Evolutionary conservation across 2,113 vertebrate genomes (phyloP).

Genomic region (Vidua chalybeata): DNA sequence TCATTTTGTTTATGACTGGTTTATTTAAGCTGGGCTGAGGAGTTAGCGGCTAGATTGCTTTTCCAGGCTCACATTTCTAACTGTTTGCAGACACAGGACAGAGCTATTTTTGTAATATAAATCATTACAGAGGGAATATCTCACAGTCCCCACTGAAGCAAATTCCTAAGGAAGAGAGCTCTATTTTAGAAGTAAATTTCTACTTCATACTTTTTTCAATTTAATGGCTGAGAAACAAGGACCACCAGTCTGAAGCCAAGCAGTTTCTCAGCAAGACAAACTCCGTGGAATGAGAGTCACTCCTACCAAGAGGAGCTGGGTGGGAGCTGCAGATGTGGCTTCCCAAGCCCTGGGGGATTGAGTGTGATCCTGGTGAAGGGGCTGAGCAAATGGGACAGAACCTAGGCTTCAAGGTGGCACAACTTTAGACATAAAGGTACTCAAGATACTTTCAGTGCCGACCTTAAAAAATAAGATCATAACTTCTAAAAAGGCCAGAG

Average conservation of each 20-base stretch:
- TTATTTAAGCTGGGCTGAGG: not conserved
- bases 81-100: not conserved
- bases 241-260: not conserved
- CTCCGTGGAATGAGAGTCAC: not conserved
- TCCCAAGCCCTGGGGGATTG: not conserved
- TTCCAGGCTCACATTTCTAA: constrained; percentile 17
- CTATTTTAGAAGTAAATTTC: constrained; percentile 15
- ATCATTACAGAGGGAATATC: constrained; percentile 17
- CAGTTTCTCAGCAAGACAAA: not conserved
- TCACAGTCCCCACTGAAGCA: not conserved
- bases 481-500: not conserved
- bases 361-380: accelerated
- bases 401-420: not conserved
- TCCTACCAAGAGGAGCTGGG: not conserved
- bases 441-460: not conserved
- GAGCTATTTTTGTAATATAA: constrained; percentile 41
- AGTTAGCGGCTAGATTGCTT: constrained; percentile 5
- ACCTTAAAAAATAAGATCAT: not conserved
- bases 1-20: not conserved
- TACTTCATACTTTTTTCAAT: not conserved
- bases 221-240: not conserved
- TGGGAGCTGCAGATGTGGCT: not conserved
- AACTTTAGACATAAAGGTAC: not conserved
- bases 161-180: not conserved
- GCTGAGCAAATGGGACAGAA: not conserved